Evolutionary conservation across 2,113 vertebrate genomes (phyloP), one percentile per base, ranked within the genome.

Genomic region (Salvelinus alpinus): DNA sequence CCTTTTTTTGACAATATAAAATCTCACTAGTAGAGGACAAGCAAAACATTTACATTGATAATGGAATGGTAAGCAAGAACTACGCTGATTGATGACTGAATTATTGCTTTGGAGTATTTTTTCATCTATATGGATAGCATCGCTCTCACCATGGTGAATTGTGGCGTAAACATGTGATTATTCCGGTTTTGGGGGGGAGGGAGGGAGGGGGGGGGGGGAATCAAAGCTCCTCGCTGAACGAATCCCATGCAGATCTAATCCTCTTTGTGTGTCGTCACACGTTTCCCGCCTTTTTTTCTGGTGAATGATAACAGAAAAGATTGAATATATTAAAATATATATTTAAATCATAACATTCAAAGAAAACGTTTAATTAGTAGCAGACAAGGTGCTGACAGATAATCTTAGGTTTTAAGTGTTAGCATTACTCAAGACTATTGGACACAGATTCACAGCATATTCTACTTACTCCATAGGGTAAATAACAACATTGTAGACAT

Each of bases 211-310:
- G 38, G 38, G 38, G 9, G 38, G 38, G 38, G 1, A 1, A 82
- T 88, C 87, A 93, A 91, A 91, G 88, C 92, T 93, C 90, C 91
- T 91, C 87, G 92, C 91, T 93, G 91, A 93, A 91, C 87, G 91
- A 92, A 90, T 94, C 92, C 93, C 86, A 83, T 91, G 90, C 92
- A 89, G 93, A 91, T 91, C 76, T 92, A 93, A 92, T 94, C 91
- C 92, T 94, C 92, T 92, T 90, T 93, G 92, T 92, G 90, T 88
- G 88, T 88, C 90, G 86, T 92, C 92, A 94, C 92, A 92, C 91
- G 91, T 93, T 94, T 92, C 90, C 92, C 92, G 93, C 92, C 92
- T 93, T 92, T 94, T 92, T 89, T 90, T 94, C 93, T 94, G 93
- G 90, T 93, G 84, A 93, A 94, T 78, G 89, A 93, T 93, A 94